phyloP scores from a whole-genome alignment of 2,797 vertebrate species.

The Cyprinella venusta region DNA sequence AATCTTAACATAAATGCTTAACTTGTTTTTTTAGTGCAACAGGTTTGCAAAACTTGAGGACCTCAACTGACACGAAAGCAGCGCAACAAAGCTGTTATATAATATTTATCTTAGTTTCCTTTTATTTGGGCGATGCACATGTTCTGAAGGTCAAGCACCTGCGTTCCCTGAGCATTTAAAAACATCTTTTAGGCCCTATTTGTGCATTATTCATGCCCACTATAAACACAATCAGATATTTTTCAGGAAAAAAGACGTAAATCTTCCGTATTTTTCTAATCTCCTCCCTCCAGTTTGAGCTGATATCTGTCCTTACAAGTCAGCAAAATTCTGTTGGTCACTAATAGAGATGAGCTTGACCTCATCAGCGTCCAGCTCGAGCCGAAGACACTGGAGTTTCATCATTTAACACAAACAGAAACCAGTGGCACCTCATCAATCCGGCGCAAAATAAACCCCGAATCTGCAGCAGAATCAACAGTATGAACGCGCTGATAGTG shows the following conservation, averaged over 20 bases:
- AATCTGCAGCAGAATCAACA: slow-evolving; percentile 30
- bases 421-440: slow-evolving; percentile 52
- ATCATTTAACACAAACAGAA: slow-evolving; percentile 62
- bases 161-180: background rate
- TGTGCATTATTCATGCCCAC: background rate
- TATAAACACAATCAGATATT: background rate
- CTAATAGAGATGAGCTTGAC: slow-evolving; percentile 65
- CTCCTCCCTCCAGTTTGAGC: slow-evolving; percentile 26
- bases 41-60: background rate
- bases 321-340: slow-evolving; percentile 57
- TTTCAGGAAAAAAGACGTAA: background rate
- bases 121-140: background rate
- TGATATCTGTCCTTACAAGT: slow-evolving; percentile 52
- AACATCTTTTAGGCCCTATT: background rate
- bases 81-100: background rate
- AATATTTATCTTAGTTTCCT: background rate
- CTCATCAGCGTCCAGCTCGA: slow-evolving; percentile 28
- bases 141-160: background rate
- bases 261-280: slow-evolving; percentile 39
- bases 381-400: slow-evolving; percentile 33
- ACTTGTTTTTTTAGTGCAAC: background rate
- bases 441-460: slow-evolving; percentile 5
- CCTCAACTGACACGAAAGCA: background rate
- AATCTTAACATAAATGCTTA: too few species aligned
- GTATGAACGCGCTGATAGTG: slow-evolving; percentile 61